Conservation (phyloP, 1,140 invertebrate genomes). For the Scaptodrosophila lebanonensis region DNA sequence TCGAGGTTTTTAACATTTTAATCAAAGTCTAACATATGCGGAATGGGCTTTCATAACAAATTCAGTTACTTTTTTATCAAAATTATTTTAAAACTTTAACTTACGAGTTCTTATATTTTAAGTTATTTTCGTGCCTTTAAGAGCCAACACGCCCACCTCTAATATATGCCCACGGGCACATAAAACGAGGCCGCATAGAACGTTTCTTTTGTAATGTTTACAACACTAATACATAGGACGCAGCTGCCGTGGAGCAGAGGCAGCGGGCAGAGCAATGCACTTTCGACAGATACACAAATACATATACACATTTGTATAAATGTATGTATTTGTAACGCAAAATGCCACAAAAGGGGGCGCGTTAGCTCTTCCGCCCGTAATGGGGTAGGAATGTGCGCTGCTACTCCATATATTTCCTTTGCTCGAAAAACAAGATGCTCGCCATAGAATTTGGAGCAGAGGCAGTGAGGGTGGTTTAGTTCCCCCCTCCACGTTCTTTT, state of each 20-base stretch:
- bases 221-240: conserved; percentile 29
- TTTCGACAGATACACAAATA: conserved; percentile 37
- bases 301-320: conserved; percentile 30
- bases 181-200: conserved; percentile 59
- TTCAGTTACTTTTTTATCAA: too few relatives aligned
- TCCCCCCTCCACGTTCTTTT: conserved; percentile 41
- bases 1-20: too few relatives aligned
- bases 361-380: too few relatives aligned
- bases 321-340: conserved; percentile 23
- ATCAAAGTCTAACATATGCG: too few relatives aligned
- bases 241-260: conserved; percentile 8
- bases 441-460: conserved; percentile 23
- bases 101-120: too few relatives aligned
- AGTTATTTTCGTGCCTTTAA: too few relatives aligned
- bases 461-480: conserved; percentile 52
- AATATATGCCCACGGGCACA: too few relatives aligned
- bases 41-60: too few relatives aligned
- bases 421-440: conserved; percentile 34
- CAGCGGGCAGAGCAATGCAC: conserved; percentile 59
- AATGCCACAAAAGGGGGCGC: conserved; percentile 63
- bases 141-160: too few relatives aligned
- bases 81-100: too few relatives aligned
- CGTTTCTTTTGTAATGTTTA: conserved; percentile 61
- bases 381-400: conserved; percentile 50
- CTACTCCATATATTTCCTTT: conserved; percentile 37